Base-by-base conservation (phyloP, 2,797 vertebrate genomes). In the Corythornis leucogaster region DNA sequence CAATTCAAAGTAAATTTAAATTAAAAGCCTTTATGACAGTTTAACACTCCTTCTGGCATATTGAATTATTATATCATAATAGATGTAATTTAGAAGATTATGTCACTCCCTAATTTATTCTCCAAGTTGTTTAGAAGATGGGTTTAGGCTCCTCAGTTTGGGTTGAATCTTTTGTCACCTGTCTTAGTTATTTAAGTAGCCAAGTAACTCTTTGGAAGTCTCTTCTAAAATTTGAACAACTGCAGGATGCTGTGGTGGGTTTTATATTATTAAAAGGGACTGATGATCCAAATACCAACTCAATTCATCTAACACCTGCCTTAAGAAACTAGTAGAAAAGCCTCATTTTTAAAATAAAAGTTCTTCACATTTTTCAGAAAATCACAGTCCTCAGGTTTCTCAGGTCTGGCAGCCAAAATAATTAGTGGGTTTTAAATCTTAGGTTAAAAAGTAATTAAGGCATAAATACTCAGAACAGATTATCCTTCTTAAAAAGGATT, bases 1-100 rank as follows among this genome's bases (percentile, higher is more conserved):
- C 68, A 91, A 51, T 89, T 62, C 86, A 91, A 92, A 95, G 45
- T 62, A 94, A 90, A 95, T 90, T 91, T 84, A 90, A 94, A 92
- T 90, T 70, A 77, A 71, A 58, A 88, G 35, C n/a, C 62, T 77
- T 82, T 91, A 86, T 70, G 85, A 84, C 63, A 84, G n/a, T 53
- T 88, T 53, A 15, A 3, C 6, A 17, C 33, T 94, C 64, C 78
- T 90, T 92, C 83, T 88, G 68, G 89, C 66, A 53, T 33, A 11
- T n/a, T 78, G 50, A 69, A 66, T 87, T 93, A 82, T 96, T 79
- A 62, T 84, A 87, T 78, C 35, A 22, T 90, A 91, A 88, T 77
- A 55, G 81, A 89, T 63, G 69, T 40, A 80, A 93, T 87, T 93
- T 71, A 71, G 76, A 82, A 74, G 76, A 77, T 84, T 87, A 31